Evolutionary conservation across 2,888 invertebrate genomes (phyloP), one percentile per base, ranked within the genome.

Genomic region (Eupithecia inturbata): DNA sequence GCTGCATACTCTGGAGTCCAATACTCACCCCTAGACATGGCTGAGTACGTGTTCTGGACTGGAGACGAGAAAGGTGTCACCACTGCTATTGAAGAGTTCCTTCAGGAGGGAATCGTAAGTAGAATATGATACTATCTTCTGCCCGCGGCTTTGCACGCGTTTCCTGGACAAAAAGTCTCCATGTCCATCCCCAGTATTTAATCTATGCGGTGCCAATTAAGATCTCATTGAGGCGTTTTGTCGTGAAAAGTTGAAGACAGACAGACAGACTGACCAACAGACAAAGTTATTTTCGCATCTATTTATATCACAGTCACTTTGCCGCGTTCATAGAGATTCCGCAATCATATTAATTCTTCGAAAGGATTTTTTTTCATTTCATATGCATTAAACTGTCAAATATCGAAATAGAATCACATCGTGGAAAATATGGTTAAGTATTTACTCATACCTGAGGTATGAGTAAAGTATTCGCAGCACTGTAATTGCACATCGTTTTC

Each of bases 11-110:
- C 95, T 10, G 96, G 95, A 69, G 95, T 96, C 3, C 96, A 97
- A 82, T 97, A 97, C 84, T 96, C 97, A 0, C 97, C 97, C 0
- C 92, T 96, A 70, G 97, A 97, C 83, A 96, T 97, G 96, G 97
- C 97, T 0, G 97, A 97, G 84, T 97, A 97, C 82, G 96, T 97
- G 3, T 97, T 97, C 87, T 97, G 97, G 96, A 97, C 97, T 0
- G 97, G 97, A 0, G 97, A 97, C 85, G 97, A 97, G 85, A 95
- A 96, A 70, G 97, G 97, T 9, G 97, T 97, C 1, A 96, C 97
- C 0, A 90, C 96, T 9, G 97, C 97, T 16, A 96, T 97, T 31
- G 96, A 97, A 84, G 97, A 97, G 80, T 96, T 97, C 83, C 95
- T 97, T 26, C 96, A 96, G 82, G 96, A 97, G 82, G 97, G 97